These are phyloP conservation scores for Meteorus cinctellus DNA, from an alignment of 2,888 invertebrate species.

Conservation along the genomic window DNA sequence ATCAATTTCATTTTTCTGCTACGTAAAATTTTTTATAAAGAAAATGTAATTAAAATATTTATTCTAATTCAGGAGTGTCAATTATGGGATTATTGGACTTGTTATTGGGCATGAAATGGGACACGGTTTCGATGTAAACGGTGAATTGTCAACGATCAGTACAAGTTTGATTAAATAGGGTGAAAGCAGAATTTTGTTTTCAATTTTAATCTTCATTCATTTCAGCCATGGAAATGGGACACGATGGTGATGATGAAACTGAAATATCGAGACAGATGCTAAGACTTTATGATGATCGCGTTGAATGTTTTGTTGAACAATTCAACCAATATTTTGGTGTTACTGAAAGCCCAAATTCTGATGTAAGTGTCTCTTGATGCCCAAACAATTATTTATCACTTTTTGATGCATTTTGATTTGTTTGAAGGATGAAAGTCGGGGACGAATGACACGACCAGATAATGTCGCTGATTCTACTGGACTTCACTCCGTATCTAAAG, in stretches of 20 bases:
- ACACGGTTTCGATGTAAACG: slow-evolving; percentile 34
- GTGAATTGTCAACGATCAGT: background rate
- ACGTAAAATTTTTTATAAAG: background rate
- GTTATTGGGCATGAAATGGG: slow-evolving; percentile 44
- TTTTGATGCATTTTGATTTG: background rate
- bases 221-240: slow-evolving; percentile 34
- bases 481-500: slow-evolving; percentile 82
- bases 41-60: too few species aligned
- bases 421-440: slow-evolving; percentile 1
- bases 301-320: slow-evolving; percentile 50
- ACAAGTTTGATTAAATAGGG: too few species aligned
- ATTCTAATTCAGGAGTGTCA: background rate
- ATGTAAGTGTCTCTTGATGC: background rate
- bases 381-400: background rate
- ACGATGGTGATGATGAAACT: slow-evolving; percentile 3
- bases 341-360: background rate
- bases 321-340: slow-evolving; percentile 45
- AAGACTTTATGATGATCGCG: slow-evolving; percentile 46
- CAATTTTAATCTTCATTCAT: background rate
- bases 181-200: too few species aligned
- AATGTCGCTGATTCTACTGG: slow-evolving; percentile 92
- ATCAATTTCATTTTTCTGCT: background rate
- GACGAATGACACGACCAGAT: slow-evolving; percentile 77
- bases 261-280: slow-evolving; percentile 38
- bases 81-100: slow-evolving; percentile 37